Evolutionary conservation across 2,113 vertebrate species (phyloP), one percentile per base, ranked within the genome.

Genomic region (Coptodon bakossiorum): DNA sequence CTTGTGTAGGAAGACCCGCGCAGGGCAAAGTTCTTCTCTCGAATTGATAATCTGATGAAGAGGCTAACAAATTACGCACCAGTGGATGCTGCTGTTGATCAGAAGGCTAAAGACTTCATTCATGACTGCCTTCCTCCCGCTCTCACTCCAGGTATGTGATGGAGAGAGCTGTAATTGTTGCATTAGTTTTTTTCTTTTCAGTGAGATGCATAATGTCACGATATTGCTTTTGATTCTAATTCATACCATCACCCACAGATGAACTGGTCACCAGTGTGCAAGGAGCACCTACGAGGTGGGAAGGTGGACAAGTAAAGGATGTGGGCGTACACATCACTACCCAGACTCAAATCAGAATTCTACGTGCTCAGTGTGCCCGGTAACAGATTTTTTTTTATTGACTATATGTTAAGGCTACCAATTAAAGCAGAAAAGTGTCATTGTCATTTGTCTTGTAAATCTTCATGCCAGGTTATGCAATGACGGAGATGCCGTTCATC

Each of bases 71-170:
- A 94, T 24, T 99, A 97, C 6, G 97, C 97, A 1, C 98, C 98
- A 1, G 95, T 99, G 0, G 99, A 99, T 63, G 98, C 98, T 38
- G 97, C 98, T 0, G 98, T 99, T 54, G 99, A 99, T 94, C 98
- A 99, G 94, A 98, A 98, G 94, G 98, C 97, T 82, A 97, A 96
- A 95, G 96, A 92, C 0, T 98, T 98, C 92, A 94, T 99, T 63
- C 97, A 99, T 6, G 98, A 99, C 93, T 99, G 98, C 81, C 96
- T 99, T 6, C 98, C 99, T 9, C 98, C 98, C 0, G 88, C 96
- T 79, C 95, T 99, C 29, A 97, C 97, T 0, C 93, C 95, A 36
- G 97, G 96, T 97, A 92, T 4, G 17, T 36, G 14, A 76, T n/a
- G 13, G 6, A 22, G 24, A 48, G 12, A 6, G 38, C 3, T 54